Conservation (phyloP, 1,140 invertebrate species). For the Hylaeus volcanicus region DNA sequence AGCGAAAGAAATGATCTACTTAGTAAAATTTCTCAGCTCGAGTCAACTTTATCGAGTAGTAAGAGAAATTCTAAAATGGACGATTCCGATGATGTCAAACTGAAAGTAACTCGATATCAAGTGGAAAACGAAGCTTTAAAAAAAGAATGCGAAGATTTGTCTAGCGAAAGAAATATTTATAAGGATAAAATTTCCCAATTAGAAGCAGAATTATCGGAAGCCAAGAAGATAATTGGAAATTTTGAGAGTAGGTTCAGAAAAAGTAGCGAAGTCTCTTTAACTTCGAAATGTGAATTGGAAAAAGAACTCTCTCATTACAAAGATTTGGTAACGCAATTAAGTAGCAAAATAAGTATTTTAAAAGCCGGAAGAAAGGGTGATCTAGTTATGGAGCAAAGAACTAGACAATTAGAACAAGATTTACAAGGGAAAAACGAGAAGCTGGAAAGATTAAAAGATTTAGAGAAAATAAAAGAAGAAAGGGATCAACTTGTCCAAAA, state of each 20-base stretch:
- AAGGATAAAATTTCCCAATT: conserved; percentile 69
- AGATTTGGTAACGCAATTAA: conserved; percentile 61
- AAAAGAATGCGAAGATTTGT: conserved; percentile 64
- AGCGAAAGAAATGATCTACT: conserved; percentile 64
- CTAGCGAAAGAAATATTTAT: conserved; percentile 62
- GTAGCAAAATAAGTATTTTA: conserved; percentile 51
- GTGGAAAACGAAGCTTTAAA: conserved; percentile 66
- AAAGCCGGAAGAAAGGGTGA: conserved; percentile 59
- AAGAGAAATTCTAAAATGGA: conserved; percentile 57
- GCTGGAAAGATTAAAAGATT: conserved; percentile 67
- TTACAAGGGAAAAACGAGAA: conserved; percentile 65
- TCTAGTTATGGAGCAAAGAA: conserved; percentile 57
- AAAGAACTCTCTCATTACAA: conserved; percentile 69
- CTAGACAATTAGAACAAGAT: conserved; percentile 71
- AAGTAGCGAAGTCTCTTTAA: conserved; percentile 41
- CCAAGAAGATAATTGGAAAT: conserved; percentile 56
- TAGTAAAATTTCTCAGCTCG: conserved; percentile 59
- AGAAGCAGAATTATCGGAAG: conserved; percentile 66
- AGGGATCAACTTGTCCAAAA: conserved; percentile 71
- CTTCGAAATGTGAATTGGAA: conserved; percentile 60
- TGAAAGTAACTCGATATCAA: conserved; percentile 56
- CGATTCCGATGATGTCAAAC: conserved; percentile 59
- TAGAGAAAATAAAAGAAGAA: conserved; percentile 72
- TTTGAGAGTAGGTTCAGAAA: conserved; percentile 64
- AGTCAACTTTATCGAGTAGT: conserved; percentile 57